These are phyloP conservation scores for Caenorhabditis tropicalis DNA, from an alignment of 1,140 invertebrate genomes.

Conservation along the genomic window DNA sequence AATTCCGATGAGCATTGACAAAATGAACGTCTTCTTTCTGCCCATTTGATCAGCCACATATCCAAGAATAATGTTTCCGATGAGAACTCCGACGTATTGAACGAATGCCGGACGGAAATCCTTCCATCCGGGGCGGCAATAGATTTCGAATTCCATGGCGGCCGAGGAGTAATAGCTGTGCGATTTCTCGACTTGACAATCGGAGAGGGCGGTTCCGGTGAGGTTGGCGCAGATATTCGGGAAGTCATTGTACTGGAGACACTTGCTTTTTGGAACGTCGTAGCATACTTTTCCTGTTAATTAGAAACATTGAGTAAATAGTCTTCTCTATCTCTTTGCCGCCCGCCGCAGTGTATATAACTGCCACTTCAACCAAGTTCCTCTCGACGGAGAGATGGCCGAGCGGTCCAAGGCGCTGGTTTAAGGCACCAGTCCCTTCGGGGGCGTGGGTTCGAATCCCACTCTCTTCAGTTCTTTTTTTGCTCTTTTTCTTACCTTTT, in stretches of 20 bases:
- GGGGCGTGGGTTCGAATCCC: background rate
- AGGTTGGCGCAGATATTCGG: conserved; percentile 42
- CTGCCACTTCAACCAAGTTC: background rate
- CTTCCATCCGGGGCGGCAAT: conserved; percentile 37
- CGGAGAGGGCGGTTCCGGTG: conserved; percentile 3
- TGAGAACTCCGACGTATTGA: conserved; percentile 49
- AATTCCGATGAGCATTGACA: conserved; percentile 50
- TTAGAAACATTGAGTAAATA: background rate
- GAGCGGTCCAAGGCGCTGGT: conserved; percentile 13
- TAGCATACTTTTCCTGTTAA: conserved; percentile 44
- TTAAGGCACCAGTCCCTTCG: conserved; percentile 23
- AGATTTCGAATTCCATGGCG: conserved; percentile 51
- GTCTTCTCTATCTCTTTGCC: background rate
- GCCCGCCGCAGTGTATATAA: background rate
- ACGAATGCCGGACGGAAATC: conserved; percentile 51
- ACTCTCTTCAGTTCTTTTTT: conserved; percentile 6
- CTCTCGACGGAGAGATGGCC: background rate
- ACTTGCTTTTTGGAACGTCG: conserved; percentile 45
- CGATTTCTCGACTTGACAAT: conserved; percentile 37
- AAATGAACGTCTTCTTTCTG: conserved; percentile 47
- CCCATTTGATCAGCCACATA: conserved; percentile 51
- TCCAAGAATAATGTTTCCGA: conserved; percentile 51
- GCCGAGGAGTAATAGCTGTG: conserved; percentile 45
- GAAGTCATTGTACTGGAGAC: conserved; percentile 44
- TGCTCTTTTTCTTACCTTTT: background rate